These are phyloP conservation scores for Lithophane leautieri DNA, from an alignment of 2,888 invertebrate species.

Conservation along the genomic window DNA sequence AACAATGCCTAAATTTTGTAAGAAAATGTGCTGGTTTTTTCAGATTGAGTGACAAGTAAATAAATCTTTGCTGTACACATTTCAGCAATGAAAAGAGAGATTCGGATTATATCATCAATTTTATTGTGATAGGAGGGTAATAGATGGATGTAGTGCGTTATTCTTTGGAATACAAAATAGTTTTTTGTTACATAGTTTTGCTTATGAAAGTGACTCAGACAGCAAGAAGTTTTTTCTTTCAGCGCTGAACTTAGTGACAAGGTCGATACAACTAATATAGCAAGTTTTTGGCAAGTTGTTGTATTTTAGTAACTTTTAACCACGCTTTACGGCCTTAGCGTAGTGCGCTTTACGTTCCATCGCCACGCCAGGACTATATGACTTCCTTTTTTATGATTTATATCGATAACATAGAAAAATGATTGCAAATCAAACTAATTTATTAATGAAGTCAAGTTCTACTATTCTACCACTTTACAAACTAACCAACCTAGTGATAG, in stretches of 20 bases:
- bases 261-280: neutral
- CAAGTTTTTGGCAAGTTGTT: too few species aligned
- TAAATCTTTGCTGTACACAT: conserved; percentile 52
- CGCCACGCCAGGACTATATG: neutral
- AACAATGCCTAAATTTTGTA: conserved; percentile 45
- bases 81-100: conserved; percentile 23
- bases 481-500: neutral
- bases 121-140: conserved; percentile 18
- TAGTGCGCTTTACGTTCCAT: neutral
- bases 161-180: conserved; percentile 35
- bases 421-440: neutral
- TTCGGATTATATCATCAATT: conserved; percentile 41
- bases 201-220: neutral
- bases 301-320: neutral
- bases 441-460: neutral
- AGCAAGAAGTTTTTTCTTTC: neutral
- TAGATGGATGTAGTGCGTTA: neutral
- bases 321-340: neutral
- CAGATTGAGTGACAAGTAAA: conserved; percentile 61
- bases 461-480: neutral
- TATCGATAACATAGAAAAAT: too few species aligned
- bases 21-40: conserved; percentile 40
- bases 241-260: neutral
- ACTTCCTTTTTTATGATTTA: neutral
- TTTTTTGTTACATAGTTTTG: conserved; percentile 24